Evolutionary conservation across 2,888 invertebrate species (phyloP), one percentile per base, ranked within the genome.

Genomic region (Biston betularia): DNA sequence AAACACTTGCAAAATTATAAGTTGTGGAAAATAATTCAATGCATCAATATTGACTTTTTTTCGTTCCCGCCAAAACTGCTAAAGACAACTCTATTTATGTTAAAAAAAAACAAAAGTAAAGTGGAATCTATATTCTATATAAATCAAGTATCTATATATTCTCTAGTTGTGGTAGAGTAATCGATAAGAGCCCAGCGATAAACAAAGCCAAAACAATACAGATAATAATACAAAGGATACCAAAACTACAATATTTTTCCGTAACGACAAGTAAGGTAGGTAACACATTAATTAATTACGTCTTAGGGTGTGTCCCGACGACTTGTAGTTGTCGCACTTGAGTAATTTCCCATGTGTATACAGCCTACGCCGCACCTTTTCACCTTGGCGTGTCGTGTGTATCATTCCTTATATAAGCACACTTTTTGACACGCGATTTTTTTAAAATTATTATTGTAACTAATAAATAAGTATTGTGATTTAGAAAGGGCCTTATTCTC

Each of bases 271-370:
- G 72, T 77, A 70, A 72, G 69, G 77, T 70, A 68, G 73, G 66
- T 71, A 70, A 69, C 73, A 75, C 80, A 79, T 88, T 88, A 89
- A 91, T 90, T 89, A 89, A 91, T 90, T 88, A 86, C 72, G 87
- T 92, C 92, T 92, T 92, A 89, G 89, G 89, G 90, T 77, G 89
- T 75, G 86, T 75, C 78, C 74, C 75, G 79, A 75, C 83, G 83
- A 85, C 85, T 84, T 83, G 79, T 75, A 61, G 69, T 69, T 65
- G 68, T 79, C 80, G 81, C 89, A 90, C 88, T 92, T 87, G 71
- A 79, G 77, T 90, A 87, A 93, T 92, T 93, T 93, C 92, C 92
- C 92, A 81, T 79, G 89, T 84, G 90, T 72, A 80, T 82, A 78
- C 77, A 73, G 86, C 86, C 85, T 89, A 87, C 76, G 82, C 85